Base-by-base conservation (phyloP, 1,140 invertebrate species). In the Pararge aegeria region DNA sequence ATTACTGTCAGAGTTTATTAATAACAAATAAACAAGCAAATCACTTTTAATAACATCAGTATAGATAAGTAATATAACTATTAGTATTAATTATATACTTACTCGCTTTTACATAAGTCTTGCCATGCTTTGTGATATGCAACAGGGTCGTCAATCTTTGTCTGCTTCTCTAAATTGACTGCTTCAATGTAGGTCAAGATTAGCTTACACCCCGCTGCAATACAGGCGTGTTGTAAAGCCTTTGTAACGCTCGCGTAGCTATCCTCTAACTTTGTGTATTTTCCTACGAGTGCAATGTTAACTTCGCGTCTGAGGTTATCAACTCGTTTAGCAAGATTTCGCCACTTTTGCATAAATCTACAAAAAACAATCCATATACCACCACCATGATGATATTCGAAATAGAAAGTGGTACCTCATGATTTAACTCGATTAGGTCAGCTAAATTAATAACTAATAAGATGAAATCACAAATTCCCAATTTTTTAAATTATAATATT, bases 161-260 rank as follows among this genome's bases (percentile, higher is more conserved):
- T 96, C 18, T 92, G 90, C 50, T 92, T 91, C 87, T 99, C 98
- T 56, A 99, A 91, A 91, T 97, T 94, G 2, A 95, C 95, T 0
- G 98, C 96, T 83, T 98, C 97, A 66, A 99, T 97, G 75, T 95
- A 98, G 85, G 97, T 94, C 19, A 99, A 87, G 62, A 95, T 95
- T 0, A 99, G 91, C 88, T 96, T 98, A 66, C 95, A 95, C 21
- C 96, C 95, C 15, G 93, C 93, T 58, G 94, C 93, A 18, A 98
- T 93, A 0, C 97, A 93, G 2, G 98, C 96, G 88, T 99, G 98
- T 67, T 98, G 94, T 15, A 99, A 86, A 0, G 98, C 96, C 91
- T 99, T 99, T 1, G 95, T 95, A 0, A 99, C 96, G 2, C 98
- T 99, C 0, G 97, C 95, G 83, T 99, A 99, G 0, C 98, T 95